These are phyloP conservation scores for Lasiurus borealis DNA, from an alignment of 2,113 vertebrate species.

Conservation along the genomic window DNA sequence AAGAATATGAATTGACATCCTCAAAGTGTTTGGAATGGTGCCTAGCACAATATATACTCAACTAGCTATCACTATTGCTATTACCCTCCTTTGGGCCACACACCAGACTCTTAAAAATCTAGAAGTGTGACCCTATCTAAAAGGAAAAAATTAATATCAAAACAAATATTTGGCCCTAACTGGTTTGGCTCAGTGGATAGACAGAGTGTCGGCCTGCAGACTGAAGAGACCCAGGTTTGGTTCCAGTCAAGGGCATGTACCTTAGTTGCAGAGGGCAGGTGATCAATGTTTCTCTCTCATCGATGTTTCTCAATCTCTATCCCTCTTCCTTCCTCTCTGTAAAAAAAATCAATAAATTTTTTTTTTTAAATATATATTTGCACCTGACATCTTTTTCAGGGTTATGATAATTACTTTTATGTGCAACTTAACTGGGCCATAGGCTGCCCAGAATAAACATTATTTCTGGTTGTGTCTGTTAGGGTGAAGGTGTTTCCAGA, in stretches of 20 bases:
- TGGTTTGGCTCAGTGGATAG: too few relatives aligned
- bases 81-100: background rate
- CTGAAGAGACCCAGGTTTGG: too few relatives aligned
- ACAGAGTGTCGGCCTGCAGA: too few relatives aligned
- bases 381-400: background rate
- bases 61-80: background rate
- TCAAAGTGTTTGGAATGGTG: background rate
- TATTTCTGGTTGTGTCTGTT: background rate
- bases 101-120: background rate
- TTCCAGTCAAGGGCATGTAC: too few relatives aligned
- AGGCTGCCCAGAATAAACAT: background rate
- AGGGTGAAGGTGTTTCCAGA: background rate
- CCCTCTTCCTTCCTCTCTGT: too few relatives aligned
- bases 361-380: background rate
- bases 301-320: too few relatives aligned
- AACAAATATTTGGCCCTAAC: background rate
- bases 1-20: background rate
- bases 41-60: background rate
- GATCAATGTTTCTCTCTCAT: too few relatives aligned
- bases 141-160: background rate
- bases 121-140: background rate
- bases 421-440: background rate
- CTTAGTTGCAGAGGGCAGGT: too few relatives aligned
- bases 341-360: too few relatives aligned
- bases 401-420: background rate